Conservation (phyloP, 2,113 vertebrate genomes). For the Callospermophilus lateralis region DNA sequence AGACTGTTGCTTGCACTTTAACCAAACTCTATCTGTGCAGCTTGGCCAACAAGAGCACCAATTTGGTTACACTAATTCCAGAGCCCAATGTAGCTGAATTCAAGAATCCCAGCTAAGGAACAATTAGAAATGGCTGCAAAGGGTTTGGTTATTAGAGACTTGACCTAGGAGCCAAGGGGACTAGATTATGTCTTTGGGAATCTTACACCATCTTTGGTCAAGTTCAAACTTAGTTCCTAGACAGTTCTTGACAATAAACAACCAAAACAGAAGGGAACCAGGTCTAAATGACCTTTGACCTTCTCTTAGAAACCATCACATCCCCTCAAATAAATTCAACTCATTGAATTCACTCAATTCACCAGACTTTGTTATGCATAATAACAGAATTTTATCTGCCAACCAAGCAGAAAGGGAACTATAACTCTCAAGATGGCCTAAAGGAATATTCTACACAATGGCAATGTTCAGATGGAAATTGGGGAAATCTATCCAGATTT, state of each 20-base stretch:
- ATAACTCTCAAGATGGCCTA: not conserved
- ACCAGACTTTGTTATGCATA: not conserved
- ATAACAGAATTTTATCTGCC: not conserved
- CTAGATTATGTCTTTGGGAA: not conserved
- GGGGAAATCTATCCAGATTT: slow-evolving; percentile 12
- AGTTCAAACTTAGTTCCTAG: not conserved
- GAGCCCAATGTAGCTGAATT: not conserved
- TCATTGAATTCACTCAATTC: not conserved
- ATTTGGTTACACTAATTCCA: not conserved
- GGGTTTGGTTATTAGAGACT: slow-evolving; percentile 9
- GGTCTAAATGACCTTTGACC: not conserved
- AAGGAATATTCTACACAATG: not conserved
- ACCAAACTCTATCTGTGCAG: not conserved
- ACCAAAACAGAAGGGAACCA: not conserved
- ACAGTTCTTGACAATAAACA: not conserved
- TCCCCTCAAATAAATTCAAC: not conserved
- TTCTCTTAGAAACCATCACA: not conserved
- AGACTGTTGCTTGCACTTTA: not conserved
- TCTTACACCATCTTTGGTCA: not conserved
- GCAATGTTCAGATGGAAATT: slow-evolving; percentile 44
- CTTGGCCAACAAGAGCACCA: not conserved
- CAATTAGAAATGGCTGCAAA: not conserved
- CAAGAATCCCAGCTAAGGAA: not conserved
- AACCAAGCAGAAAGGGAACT: not conserved
- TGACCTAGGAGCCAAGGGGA: not conserved